These are phyloP conservation scores for Schlechtendalia chinensis DNA, from an alignment of 1,140 invertebrate species.

Conservation along the genomic window DNA sequence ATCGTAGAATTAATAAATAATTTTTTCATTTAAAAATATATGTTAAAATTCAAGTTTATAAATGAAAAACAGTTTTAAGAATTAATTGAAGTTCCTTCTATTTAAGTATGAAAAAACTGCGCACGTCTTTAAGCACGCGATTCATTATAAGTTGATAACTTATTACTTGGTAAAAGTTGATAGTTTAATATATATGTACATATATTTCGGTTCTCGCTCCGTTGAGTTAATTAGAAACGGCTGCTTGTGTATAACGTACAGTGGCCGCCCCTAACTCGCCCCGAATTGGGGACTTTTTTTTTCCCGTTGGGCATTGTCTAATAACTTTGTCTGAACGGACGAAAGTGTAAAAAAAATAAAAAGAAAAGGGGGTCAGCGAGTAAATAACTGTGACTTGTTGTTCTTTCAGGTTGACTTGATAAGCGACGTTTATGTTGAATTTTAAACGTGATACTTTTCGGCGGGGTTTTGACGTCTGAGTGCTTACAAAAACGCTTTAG, in stretches of 20 bases:
- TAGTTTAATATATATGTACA: not conserved
- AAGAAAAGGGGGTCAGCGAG: constrained; percentile 35
- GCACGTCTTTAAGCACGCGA: not conserved
- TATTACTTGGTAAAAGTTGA: not conserved
- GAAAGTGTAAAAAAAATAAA: constrained; percentile 43
- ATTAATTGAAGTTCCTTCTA: constrained; percentile 6
- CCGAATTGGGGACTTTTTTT: constrained; percentile 21
- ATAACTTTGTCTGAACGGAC: constrained; percentile 25
- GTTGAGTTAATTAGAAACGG: constrained; percentile 25
- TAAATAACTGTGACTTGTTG: constrained; percentile 47
- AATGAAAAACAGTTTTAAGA: not conserved
- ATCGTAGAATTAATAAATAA: too few relatives aligned
- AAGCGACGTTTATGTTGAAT: constrained; percentile 43
- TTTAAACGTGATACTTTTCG: constrained; percentile 45
- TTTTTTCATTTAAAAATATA: too few relatives aligned
- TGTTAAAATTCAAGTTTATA: not conserved
- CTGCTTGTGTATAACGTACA: constrained; percentile 14
- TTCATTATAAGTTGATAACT: not conserved
- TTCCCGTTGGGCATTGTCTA: not conserved
- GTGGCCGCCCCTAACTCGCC: not conserved
- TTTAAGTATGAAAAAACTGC: not conserved
- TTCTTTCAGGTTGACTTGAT: constrained; percentile 49
- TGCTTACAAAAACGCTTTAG: constrained; percentile 46
- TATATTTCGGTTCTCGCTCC: not conserved
- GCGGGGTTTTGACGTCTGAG: constrained; percentile 33